Base-by-base conservation (phyloP, 2,797 vertebrate genomes). In the Telmatherina bonti region DNA sequence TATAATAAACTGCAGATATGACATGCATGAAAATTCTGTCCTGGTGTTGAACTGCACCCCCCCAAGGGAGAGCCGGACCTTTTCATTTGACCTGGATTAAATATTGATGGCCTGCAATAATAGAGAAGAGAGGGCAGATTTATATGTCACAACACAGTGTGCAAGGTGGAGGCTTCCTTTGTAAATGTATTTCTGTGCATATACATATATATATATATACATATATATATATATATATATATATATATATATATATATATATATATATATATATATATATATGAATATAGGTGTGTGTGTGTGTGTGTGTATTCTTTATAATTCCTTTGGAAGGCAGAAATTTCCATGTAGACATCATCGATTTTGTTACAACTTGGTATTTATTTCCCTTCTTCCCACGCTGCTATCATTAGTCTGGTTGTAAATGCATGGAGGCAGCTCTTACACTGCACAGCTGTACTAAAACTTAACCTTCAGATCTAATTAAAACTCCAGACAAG, bases 71-170 rank as follows among this genome's bases (percentile, higher is more conserved):
- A 60, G 5, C 6, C 47, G 0, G 74, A 79, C 78, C 82, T 87
- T 41, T 83, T 87, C 62, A 63, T 81, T 71, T 83, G 81, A 83
- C 70, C 73, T 70, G 67, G 71, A 77, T 86, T 81, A 88, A 87
- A 85, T 72, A 90, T 87, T 79, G 70, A 91, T 76, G 69, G 6
- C 33, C 29, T 63, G 55, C 7, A 24, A 85, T 83, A 70, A 80
- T 65, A 66, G 66, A 78, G 62, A 73, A 67, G n/a, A 5, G 62
- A 59, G 56, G 76, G 55, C 61, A 38, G 29, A 72, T 74, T 63
- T 62, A 64, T 13, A 0, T 72, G 83, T 72, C 72, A 58, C 63
- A 29, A 62, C 70, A n/a, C 75, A 58, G 33, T 15, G 26, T 60
- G 47, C 10, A 22, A 12, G 7, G 31, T 26, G n/a, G 3, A 13